Percentiles rank a stretch among this genome's conserved stretches.
phyloP scores from a whole-genome alignment of 2,113 vertebrate genomes.

The Saguinus midas region DNA sequence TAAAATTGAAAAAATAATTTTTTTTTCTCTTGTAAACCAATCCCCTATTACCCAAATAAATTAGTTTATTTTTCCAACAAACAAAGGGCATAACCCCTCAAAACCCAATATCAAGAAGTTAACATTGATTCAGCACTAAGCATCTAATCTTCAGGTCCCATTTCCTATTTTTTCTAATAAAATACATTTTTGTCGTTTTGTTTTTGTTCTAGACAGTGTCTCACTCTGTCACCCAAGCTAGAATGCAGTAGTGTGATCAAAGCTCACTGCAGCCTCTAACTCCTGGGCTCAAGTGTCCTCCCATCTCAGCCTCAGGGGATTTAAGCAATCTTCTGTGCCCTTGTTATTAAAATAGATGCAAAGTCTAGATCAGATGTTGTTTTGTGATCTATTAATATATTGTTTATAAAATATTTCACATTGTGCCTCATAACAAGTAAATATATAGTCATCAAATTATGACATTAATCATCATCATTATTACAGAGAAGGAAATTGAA shows the following conservation, averaged over 20 bases:
- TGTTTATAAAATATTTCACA: neutral
- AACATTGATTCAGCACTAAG: neutral
- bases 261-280: too few species aligned
- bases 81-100: accelerated
- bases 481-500: neutral
- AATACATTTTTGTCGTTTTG: neutral
- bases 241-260: too few species aligned
- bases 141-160: too few species aligned
- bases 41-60: neutral
- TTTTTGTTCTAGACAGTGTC: too few species aligned
- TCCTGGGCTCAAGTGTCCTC: too few species aligned
- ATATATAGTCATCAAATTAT: neutral
- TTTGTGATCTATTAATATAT: neutral
- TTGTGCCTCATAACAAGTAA: neutral
- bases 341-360: neutral
- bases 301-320: neutral
- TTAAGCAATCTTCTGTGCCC: neutral
- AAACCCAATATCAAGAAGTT: neutral
- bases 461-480: neutral
- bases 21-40: neutral
- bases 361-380: neutral
- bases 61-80: neutral
- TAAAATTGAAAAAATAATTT: neutral
- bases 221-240: too few species aligned
- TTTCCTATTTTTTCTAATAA: neutral